Conservation (phyloP, 2,113 vertebrate genomes). For the Nannobrachium achirus region DNA sequence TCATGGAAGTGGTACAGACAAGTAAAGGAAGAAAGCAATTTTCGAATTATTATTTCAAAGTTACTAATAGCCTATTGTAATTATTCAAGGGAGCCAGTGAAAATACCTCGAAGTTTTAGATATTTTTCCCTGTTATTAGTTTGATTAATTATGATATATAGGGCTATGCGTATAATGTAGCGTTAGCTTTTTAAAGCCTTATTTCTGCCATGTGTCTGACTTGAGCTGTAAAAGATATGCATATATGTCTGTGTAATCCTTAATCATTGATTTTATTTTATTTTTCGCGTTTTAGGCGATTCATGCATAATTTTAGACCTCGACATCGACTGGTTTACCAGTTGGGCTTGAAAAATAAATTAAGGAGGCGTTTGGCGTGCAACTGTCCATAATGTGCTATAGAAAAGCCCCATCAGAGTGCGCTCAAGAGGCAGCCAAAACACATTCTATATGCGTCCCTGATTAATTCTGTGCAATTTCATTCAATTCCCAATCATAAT, state of each 20-base stretch:
- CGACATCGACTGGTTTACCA: constrained; percentile 24
- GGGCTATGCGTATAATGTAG: no score
- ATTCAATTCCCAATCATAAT: constrained; percentile 46
- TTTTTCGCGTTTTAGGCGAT: constrained; percentile 1
- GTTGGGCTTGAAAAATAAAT: constrained; percentile 3
- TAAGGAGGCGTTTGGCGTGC: background rate
- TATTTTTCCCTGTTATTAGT: constrained; percentile 3
- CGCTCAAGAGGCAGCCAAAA: background rate
- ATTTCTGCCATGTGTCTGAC: background rate
- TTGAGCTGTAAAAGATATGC: constrained; percentile 8
- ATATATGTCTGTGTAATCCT: constrained; percentile 1
- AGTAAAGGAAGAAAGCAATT: no score
- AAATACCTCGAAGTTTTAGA: background rate
- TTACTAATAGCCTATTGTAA: no score
- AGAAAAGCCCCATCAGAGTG: background rate
- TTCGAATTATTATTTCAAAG: no score
- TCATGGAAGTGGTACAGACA: no score
- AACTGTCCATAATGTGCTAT: constrained; percentile 8
- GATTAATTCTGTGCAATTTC: constrained; percentile 26
- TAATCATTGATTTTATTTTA: constrained; percentile 2
- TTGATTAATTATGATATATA: constrained; percentile 23
- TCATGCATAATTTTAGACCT: constrained; percentile 18
- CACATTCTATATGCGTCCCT: constrained; percentile 9
- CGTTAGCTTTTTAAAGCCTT: no score
- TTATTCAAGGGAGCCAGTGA: no score